Evolutionary conservation across 2,888 invertebrate species (phyloP), one percentile per base, ranked within the genome.

Genomic region (Notocelia uddmanniana): DNA sequence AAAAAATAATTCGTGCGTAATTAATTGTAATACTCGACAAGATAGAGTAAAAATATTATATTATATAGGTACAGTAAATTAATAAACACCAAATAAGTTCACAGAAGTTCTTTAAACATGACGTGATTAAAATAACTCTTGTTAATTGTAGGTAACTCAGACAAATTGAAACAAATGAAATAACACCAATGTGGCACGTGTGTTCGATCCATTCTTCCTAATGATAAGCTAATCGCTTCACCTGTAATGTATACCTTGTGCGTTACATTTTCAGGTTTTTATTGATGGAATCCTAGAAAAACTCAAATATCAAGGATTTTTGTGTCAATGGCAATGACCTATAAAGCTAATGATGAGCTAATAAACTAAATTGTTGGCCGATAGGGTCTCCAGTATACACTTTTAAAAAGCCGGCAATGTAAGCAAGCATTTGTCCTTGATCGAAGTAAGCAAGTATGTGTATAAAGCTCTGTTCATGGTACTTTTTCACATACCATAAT

Each of bases 181-280:
- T 10, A 26, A 57, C 23, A 41, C 41, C 5, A 15, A 0, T 11
- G 0, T 2, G 45, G n/a, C n/a, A 45, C 23, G 26, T 26, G 18
- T 11, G 21, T 11, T 45, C 45, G 8, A 60, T 45, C 45, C n/a
- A 11, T 60, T 48, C 15, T 45, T 60, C 60, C 11, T 60, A 60
- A 60, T 60, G 60, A 60, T 48, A 45, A 48, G 18, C 45, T 60
- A 60, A 60, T 60, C 45, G 60, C 45, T 60, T 48, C 60, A 26
- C 45, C 41, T 41, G 41, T 59, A 58, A 21, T 57, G 41, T n/a
- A 41, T 21, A 37, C 37, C 31, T 1, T 13, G 37, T 59, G 2
- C 59, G 37, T 2, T 21, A 21, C 10, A 18, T 10, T 45, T 9
- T 57, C n/a, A n/a, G 45, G 21, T 10, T 26, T 41, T n/a, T 45